These are phyloP conservation scores for Gambusia affinis DNA, from an alignment of 2,113 vertebrate species.

Conservation along the genomic window DNA sequence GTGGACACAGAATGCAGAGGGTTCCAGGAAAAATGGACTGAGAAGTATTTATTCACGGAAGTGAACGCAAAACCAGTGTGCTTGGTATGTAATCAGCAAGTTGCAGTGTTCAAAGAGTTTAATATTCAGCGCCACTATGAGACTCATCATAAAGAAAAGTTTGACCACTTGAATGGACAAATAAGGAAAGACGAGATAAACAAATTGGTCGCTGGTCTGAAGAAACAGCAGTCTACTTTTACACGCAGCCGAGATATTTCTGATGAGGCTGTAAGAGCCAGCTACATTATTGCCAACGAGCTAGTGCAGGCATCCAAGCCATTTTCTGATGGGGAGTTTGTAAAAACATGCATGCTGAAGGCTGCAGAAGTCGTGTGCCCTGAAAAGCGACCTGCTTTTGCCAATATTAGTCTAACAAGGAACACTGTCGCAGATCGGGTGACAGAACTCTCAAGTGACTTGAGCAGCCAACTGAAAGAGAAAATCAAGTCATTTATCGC, in stretches of 20 bases:
- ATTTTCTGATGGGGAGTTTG: neutral
- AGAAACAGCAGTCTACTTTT: neutral
- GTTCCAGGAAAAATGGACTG: too few relatives aligned
- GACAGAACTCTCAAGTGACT: too few relatives aligned
- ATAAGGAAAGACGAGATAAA: constrained; percentile 1
- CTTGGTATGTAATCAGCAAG: too few relatives aligned
- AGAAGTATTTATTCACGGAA: too few relatives aligned
- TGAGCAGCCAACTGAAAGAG: too few relatives aligned
- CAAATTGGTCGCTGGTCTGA: constrained; percentile 3
- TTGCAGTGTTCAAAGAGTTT: too few relatives aligned
- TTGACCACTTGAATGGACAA: constrained; percentile 3
- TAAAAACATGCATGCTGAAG: constrained; percentile 1
- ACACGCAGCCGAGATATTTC: neutral
- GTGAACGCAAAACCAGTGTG: too few relatives aligned
- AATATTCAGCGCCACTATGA: constrained; percentile 13
- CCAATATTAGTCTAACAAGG: neutral
- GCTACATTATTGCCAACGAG: neutral
- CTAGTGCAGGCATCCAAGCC: neutral
- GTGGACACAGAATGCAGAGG: too few relatives aligned
- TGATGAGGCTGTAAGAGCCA: neutral
- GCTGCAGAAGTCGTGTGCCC: neutral
- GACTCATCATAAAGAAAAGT: neutral
- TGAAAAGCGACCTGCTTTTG: neutral
- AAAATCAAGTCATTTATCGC: too few relatives aligned
- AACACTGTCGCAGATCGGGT: neutral